Evolutionary conservation across 2,113 vertebrate species (phyloP), one percentile per base, ranked within the genome.

Genomic region (Emydocephalus ijimae): DNA sequence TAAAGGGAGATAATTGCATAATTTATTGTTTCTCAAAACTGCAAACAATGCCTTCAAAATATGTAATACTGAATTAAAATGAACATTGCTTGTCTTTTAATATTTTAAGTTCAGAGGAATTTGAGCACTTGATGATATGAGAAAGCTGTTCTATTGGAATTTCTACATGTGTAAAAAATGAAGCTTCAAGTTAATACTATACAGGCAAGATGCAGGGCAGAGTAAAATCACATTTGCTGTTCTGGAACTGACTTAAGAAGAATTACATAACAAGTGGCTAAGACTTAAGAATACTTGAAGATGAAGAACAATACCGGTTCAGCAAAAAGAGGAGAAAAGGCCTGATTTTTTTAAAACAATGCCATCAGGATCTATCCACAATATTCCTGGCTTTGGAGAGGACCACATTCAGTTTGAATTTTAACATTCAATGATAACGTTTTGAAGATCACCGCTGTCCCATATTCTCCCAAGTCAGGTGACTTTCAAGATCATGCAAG

Each of bases 1-100:
- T 57, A 29, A 10, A 5, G 54, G 24, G 23, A 45, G 4, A 87
- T 55, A 64, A 90, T 95, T 95, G 96, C 95, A 96, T 87, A 96
- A 90, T 93, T 89, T 85, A 57, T 91, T 69, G 34, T 93, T 87
- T 92, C 93, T 94, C 88, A 89, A 55, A 6, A 88, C 20, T 10
- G 88, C 91, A 96, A 95, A 96, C 92, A 12, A 92, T 1, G 93
- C 81, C 26, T 34, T 92, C 87, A 64, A 64, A 0, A 64, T 74
- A 91, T 88, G 0, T 85, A 56, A 96, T 54, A 95, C 92, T 26
- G 43, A 92, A 57, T 85, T 50, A 87, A 1, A 87, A 11, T 26
- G 96, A 96, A 74, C 48, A 2, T 48, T 90, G 23, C 85, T 54
- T 89, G 74, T 48, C 92, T 94, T 90, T 92, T 92, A 93, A 93